Percentiles rank a stretch among this genome's conserved stretches.
Conservation (phyloP, 2,113 vertebrate species). For the Heteronetta atricapilla region DNA sequence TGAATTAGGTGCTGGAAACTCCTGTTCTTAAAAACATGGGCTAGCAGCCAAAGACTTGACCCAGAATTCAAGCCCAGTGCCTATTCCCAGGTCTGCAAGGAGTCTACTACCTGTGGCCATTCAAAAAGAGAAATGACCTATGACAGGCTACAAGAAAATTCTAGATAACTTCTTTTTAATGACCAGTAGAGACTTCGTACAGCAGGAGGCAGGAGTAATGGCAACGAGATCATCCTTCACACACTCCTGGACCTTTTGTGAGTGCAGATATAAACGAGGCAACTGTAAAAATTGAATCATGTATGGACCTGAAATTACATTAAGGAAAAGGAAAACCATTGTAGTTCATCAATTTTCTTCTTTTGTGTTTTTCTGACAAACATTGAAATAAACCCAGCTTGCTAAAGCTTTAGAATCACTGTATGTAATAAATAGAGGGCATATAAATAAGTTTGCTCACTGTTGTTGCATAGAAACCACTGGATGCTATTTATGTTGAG, state of each 20-base stretch:
- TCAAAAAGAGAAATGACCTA: background rate
- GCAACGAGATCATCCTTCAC: background rate
- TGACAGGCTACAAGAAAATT: fast-evolving
- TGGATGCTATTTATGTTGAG: background rate
- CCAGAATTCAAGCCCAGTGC: background rate
- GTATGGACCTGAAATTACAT: background rate
- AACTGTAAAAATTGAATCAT: background rate
- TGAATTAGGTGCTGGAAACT: too few relatives aligned
- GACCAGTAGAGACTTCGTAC: background rate
- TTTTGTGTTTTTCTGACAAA: background rate
- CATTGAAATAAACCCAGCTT: background rate
- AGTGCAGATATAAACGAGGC: background rate
- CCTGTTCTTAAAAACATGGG: background rate
- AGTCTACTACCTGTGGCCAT: background rate
- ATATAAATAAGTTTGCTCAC: background rate
- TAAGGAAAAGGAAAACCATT: background rate
- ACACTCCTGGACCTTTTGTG: background rate
- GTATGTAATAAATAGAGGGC: background rate
- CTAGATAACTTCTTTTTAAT: background rate
- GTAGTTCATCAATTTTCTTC: background rate
- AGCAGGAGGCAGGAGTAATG: background rate
- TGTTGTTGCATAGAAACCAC: background rate
- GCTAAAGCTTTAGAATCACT: background rate
- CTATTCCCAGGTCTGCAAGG: background rate
- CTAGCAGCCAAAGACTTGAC: background rate